A percentile compares a stretch with the other conserved stretches of the same genome.
phyloP scores from a whole-genome alignment of 2,797 vertebrate species.

The Sebastes trivittatus region DNA sequence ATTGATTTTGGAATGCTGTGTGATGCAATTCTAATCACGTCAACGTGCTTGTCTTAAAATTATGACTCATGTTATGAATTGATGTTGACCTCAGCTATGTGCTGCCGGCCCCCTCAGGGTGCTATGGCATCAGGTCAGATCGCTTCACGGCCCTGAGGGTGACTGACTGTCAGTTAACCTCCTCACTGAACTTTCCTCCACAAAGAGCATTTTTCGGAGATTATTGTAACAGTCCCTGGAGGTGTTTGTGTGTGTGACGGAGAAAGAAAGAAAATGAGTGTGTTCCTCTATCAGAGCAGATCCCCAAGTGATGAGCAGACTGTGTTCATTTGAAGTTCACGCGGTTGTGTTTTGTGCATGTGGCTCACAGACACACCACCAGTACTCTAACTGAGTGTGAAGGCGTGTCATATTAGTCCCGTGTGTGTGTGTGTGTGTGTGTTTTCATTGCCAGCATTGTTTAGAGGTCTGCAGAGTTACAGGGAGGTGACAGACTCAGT shows the following conservation, averaged over 20 bases:
- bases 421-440: background rate
- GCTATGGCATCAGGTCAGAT: slow-evolving; percentile 11
- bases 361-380: background rate
- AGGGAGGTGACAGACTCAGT: background rate
- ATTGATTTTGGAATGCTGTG: background rate
- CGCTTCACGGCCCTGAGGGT: background rate
- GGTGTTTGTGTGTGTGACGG: background rate
- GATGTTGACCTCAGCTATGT: background rate
- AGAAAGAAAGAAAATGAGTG: background rate
- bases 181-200: background rate
- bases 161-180: slow-evolving; percentile 30
- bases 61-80: background rate
- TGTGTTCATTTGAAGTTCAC: background rate
- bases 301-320: slow-evolving; percentile 7
- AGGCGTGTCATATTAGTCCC: background rate
- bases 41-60: too few species aligned
- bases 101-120: background rate
- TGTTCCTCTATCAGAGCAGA: background rate
- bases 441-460: slow-evolving; percentile 16
- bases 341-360: background rate
- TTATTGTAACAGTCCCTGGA: background rate
- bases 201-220: background rate
- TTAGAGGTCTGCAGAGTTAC: slow-evolving; percentile 6
- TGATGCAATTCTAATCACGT: background rate
- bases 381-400: background rate